Evolutionary conservation across 2,797 vertebrate species (phyloP).

Genomic region (Schizopygopsis pylzovi): DNA sequence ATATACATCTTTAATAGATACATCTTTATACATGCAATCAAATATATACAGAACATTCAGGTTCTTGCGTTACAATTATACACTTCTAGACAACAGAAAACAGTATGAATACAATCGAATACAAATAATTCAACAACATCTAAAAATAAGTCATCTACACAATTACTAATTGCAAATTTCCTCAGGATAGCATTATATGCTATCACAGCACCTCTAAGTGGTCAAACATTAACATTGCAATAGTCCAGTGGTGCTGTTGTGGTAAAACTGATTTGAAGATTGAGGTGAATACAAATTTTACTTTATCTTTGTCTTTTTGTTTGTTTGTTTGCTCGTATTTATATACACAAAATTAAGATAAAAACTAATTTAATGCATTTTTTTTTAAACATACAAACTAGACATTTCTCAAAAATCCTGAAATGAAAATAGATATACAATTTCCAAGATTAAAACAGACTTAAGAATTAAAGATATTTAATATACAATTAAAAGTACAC

Average conservation of each 20-base stretch:
- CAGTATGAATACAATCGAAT: neutral
- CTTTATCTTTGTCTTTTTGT: too few species aligned
- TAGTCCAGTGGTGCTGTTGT: neutral
- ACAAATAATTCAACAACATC: neutral
- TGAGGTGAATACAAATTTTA: neutral
- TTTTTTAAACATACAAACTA: neutral
- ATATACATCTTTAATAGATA: neutral
- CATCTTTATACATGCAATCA: neutral
- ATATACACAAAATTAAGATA: neutral
- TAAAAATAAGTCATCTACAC: neutral
- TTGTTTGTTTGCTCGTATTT: too few species aligned
- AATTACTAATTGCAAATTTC: neutral
- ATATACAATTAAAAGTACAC: neutral
- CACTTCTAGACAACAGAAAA: neutral
- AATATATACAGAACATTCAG: neutral
- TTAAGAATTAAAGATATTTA: neutral
- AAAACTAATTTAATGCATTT: neutral
- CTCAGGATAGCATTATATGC: neutral
- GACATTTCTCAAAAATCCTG: neutral
- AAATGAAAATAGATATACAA: neutral
- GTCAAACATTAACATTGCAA: neutral
- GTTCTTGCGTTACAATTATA: neutral
- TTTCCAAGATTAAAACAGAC: neutral
- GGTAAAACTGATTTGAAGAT: neutral
- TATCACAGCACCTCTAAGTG: neutral